These are phyloP conservation scores for Merops nubicus DNA, from an alignment of 2,113 vertebrate genomes.

Conservation along the genomic window DNA sequence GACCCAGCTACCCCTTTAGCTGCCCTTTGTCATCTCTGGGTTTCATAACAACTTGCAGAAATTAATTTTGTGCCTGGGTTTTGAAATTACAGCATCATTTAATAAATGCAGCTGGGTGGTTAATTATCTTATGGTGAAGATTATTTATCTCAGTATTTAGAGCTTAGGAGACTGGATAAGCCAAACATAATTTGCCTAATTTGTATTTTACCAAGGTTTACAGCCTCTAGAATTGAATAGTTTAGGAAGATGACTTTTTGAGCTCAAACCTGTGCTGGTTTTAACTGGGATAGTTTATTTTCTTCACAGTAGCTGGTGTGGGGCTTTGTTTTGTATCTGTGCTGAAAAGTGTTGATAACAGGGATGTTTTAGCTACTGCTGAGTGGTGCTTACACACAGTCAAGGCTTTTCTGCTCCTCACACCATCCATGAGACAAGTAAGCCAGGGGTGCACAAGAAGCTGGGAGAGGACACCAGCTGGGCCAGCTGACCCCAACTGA, in stretches of 20 bases:
- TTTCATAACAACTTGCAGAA: not conserved
- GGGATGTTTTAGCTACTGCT: not conserved
- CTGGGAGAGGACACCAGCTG: not conserved
- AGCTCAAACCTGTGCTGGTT: not conserved
- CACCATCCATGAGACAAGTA: fast-evolving
- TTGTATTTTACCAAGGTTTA: not conserved
- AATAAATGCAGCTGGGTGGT: not conserved
- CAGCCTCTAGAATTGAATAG: not conserved
- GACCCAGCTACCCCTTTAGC: not conserved
- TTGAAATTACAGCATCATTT: not conserved
- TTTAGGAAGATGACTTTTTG: not conserved
- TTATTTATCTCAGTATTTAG: slow-evolving; percentile 12
- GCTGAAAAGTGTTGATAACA: not conserved
- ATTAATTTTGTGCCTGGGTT: not conserved
- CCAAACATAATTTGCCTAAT: not conserved
- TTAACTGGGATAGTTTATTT: not conserved
- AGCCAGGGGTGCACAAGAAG: not conserved
- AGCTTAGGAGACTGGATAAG: not conserved
- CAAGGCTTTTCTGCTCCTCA: not conserved
- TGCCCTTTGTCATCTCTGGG: not conserved
- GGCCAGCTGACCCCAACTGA: not conserved
- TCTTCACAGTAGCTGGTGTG: not conserved
- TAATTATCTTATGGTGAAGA: not conserved
- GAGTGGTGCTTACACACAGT: not conserved
- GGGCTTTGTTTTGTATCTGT: not conserved